Evolutionary conservation across 2,113 vertebrate genomes (phyloP).

Genomic region (Notechis scutatus): DNA sequence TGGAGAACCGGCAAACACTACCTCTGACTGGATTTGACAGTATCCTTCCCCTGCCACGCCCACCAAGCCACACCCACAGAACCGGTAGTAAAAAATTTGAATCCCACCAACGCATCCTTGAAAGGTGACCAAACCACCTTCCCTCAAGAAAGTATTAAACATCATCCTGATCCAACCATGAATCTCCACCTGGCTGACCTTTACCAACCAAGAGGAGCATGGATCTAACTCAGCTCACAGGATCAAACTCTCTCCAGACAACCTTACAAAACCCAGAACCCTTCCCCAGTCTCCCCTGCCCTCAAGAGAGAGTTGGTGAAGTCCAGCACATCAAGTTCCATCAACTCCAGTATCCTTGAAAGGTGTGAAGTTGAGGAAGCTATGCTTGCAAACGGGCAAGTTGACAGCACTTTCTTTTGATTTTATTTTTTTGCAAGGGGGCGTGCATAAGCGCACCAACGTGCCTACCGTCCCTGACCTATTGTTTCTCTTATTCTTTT

Average conservation of each 20-base stretch:
- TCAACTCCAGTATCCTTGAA: neutral
- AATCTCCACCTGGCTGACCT: neutral
- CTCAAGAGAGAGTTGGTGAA: neutral
- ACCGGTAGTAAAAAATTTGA: no score
- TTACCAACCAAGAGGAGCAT: neutral
- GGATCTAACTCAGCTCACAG: neutral
- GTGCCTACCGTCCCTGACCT: no score
- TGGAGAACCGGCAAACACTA: no score
- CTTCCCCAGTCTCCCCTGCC: neutral
- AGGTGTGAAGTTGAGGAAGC: neutral
- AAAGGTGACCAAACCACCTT: neutral
- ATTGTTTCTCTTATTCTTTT: no score
- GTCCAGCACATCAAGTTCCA: neutral
- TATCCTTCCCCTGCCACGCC: no score
- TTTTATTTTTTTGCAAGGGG: no score
- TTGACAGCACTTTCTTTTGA: neutral
- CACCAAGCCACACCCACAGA: no score
- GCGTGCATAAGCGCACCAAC: no score
- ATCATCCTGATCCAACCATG: neutral
- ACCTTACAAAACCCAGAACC: neutral
- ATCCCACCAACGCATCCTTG: neutral
- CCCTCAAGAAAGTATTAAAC: neutral
- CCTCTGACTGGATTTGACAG: no score
- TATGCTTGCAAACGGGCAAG: neutral
- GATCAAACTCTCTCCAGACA: neutral